These are phyloP conservation scores for Drosophila demipolita DNA, from an alignment of 2,888 invertebrate species.

Conservation along the genomic window DNA sequence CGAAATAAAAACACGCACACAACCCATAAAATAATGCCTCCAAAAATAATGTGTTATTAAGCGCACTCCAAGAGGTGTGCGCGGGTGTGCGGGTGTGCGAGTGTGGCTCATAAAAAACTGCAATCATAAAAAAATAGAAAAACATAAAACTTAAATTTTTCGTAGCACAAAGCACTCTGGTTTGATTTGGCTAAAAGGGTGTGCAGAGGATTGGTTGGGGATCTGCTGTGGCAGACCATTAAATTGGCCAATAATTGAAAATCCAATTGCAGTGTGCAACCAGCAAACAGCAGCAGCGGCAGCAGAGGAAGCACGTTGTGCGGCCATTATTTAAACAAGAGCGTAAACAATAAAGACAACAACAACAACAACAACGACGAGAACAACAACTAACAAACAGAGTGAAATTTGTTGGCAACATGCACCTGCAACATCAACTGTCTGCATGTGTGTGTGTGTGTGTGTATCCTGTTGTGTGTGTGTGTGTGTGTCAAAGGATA, in stretches of 20 bases:
- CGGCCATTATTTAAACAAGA: slow-evolving; percentile 79
- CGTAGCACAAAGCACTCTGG: slow-evolving; percentile 47
- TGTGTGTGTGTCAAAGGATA: slow-evolving; percentile 72
- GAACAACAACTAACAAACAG: slow-evolving; percentile 35
- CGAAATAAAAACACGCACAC: slow-evolving; percentile 77
- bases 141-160: slow-evolving; percentile 47
- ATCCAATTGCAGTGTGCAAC: slow-evolving; percentile 74
- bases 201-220: background rate
- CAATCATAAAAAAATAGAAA: slow-evolving; percentile 63
- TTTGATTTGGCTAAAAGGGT: slow-evolving; percentile 27
- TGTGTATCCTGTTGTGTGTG: slow-evolving; percentile 28
- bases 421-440: slow-evolving; percentile 61
- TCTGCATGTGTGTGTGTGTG: slow-evolving; percentile 23
- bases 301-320: slow-evolving; percentile 67
- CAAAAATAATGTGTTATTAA: slow-evolving; percentile 40
- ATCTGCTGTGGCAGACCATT: slow-evolving; percentile 56
- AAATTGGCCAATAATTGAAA: slow-evolving; percentile 84
- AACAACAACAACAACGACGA: slow-evolving; percentile 42
- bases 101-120: slow-evolving; percentile 65
- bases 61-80: slow-evolving; percentile 28
- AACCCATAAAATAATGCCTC: slow-evolving; percentile 69
- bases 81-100: slow-evolving; percentile 7
- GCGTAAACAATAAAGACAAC: slow-evolving; percentile 76
- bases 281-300: slow-evolving; percentile 20
- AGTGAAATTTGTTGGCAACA: slow-evolving; percentile 64